Percentiles rank a stretch among this genome's conserved stretches.
phyloP scores from a whole-genome alignment of 2,888 invertebrate species.

The Ennomos fuscantarius region DNA sequence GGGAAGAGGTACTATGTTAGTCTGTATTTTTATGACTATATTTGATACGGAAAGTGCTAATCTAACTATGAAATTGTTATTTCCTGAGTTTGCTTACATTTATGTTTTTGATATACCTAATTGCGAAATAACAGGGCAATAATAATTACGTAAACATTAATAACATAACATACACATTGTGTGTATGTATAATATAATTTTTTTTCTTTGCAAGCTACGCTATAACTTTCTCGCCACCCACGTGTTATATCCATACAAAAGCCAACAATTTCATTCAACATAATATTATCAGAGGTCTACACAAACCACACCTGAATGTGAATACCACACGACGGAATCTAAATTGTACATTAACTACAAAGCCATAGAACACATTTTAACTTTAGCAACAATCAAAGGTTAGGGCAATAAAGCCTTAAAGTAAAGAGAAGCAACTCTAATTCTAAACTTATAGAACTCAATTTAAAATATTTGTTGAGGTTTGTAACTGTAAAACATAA shows the following conservation, averaged over 20 bases:
- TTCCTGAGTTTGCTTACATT: too few relatives aligned
- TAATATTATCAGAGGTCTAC: slow-evolving; percentile 15
- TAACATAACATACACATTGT: too few relatives aligned
- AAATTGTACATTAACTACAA: slow-evolving; percentile 7
- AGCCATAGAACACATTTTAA: slow-evolving; percentile 7
- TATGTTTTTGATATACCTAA: too few relatives aligned
- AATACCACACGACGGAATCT: background rate
- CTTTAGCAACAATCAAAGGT: slow-evolving; percentile 19
- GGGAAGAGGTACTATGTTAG: too few relatives aligned
- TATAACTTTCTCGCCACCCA: slow-evolving; percentile 24
- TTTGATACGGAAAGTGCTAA: too few relatives aligned
- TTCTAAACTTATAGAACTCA: background rate
- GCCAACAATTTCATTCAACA: slow-evolving; percentile 16
- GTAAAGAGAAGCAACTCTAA: slow-evolving; percentile 11
- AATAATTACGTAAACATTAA: too few relatives aligned
- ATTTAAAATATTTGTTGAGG: background rate
- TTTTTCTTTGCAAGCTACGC: background rate
- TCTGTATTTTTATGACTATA: too few relatives aligned
- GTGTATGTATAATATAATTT: too few relatives aligned
- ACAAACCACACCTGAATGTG: slow-evolving; percentile 21
- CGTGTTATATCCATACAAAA: slow-evolving; percentile 7
- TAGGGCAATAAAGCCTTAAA: background rate
- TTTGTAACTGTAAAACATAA: background rate
- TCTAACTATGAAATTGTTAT: too few relatives aligned
- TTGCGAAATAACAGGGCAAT: too few relatives aligned